Evolutionary conservation across 2,888 invertebrate genomes (phyloP).

Genomic region (Theretra japonica): DNA sequence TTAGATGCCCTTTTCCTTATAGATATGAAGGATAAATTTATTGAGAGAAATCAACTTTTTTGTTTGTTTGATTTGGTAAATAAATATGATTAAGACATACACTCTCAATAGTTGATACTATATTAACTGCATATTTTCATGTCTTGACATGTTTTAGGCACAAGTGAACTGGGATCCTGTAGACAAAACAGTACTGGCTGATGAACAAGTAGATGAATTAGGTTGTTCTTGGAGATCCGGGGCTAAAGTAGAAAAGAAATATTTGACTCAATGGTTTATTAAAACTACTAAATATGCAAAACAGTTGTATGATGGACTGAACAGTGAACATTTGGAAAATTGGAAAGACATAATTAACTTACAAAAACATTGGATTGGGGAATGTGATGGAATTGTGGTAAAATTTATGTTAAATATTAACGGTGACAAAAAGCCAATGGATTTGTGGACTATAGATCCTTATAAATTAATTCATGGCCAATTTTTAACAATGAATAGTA

Average conservation of each 20-base stretch:
- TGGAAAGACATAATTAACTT: constrained; percentile 94
- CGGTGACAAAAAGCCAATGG: constrained; percentile 63
- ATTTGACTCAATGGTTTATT: constrained; percentile 97
- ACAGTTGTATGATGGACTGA: constrained; percentile 88
- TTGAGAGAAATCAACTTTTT: too few species aligned
- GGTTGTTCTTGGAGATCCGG: constrained; percentile 98
- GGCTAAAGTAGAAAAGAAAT: constrained; percentile 94
- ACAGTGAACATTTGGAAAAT: constrained; percentile 87
- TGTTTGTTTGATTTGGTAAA: too few species aligned
- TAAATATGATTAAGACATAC: too few species aligned
- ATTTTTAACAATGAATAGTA: constrained; percentile 86
- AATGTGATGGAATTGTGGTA: constrained; percentile 91
- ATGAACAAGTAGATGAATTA: constrained; percentile 97
- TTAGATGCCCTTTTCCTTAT: too few species aligned
- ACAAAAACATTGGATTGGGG: constrained; percentile 96
- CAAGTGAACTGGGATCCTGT: constrained; percentile 99
- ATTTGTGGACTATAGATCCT: constrained; percentile 90
- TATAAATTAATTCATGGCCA: constrained; percentile 89
- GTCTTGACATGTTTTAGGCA: constrained; percentile 81
- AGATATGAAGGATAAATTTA: too few species aligned
- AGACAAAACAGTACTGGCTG: constrained; percentile 98
- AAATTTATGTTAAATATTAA: constrained; percentile 84
- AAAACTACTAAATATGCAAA: constrained; percentile 93
- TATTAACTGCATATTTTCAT: neutral
- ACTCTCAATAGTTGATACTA: too few species aligned